These are phyloP conservation scores for Acinonyx jubatus DNA, from an alignment of 2,113 vertebrate species.

Conservation along the genomic window DNA sequence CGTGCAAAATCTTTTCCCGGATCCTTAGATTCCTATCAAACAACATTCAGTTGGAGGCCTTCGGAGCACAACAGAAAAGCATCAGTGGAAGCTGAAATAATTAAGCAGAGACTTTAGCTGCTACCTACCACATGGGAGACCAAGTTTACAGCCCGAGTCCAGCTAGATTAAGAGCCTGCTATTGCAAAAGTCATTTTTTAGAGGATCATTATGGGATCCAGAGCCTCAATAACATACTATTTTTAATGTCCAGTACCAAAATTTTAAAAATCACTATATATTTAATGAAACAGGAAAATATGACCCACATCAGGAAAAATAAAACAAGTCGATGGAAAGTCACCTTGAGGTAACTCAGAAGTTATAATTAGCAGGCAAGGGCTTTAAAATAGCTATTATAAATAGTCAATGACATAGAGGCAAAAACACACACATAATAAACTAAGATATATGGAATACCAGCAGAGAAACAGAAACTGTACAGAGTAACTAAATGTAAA, in stretches of 20 bases:
- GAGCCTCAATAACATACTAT: background rate
- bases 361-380: background rate
- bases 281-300: background rate
- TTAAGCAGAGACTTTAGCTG: background rate
- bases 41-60: background rate
- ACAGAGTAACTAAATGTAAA: background rate
- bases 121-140: background rate
- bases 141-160: background rate
- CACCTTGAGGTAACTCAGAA: background rate
- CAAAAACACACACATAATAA: background rate
- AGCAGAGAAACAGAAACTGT: background rate
- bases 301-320: background rate
- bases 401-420: background rate
- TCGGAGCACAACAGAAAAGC: background rate
- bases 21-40: background rate
- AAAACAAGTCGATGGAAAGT: background rate
- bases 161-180: background rate
- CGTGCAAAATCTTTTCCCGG: background rate
- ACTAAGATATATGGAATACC: background rate
- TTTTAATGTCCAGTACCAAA: background rate
- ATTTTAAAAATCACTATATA: background rate
- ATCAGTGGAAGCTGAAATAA: background rate
- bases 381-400: background rate
- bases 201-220: background rate
- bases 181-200: background rate